Evolutionary conservation across 2,888 invertebrate genomes (phyloP), one percentile per base, ranked within the genome.

Genomic region (Xestia rhomboidea): DNA sequence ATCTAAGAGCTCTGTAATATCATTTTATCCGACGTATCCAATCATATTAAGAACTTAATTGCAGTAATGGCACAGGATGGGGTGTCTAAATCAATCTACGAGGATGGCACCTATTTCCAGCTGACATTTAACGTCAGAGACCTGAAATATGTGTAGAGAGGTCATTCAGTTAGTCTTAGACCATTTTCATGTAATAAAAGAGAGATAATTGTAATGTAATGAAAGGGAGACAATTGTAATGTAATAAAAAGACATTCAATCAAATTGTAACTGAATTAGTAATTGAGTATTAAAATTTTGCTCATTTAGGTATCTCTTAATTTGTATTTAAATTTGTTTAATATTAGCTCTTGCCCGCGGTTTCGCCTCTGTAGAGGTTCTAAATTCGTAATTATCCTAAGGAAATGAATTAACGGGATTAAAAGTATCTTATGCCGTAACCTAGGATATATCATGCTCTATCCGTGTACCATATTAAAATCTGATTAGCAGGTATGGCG

Each of bases 11-110:
- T 51, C 1, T 62, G 38, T 67, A 54, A 80, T 62, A 68, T 57
- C 30, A 70, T 70, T 80, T 64, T 68, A 67, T 73, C 34, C 21
- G 11, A 34, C 24, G 30, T 60, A 41, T 62, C 24, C 66, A 81
- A 73, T 81, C 51, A 49, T 60, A 34, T 68, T 76, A 70, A 46
- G 63, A n/a, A 38, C 60, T 38, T 81, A 81, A 77, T 68, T 68
- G 71, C 27, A 62, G 70, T 71, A 71, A 81, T 77, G 71, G 49
- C 30, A 67, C 34, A 64, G 54, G 67, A 70, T 76, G 21, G 54
- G 46, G 67, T 49, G 69, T 70, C 69, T 76, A 54, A 67, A 67
- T 34, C 80, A 76, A 67, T 80, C 46, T 49, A 57, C 41, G 24
- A 49, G 46, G 66, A 49, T 18, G 76, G 54, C 62, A 76, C 54